These are phyloP conservation scores for Antheraea pernyi DNA, from an alignment of 1,140 invertebrate genomes.

Conservation along the genomic window DNA sequence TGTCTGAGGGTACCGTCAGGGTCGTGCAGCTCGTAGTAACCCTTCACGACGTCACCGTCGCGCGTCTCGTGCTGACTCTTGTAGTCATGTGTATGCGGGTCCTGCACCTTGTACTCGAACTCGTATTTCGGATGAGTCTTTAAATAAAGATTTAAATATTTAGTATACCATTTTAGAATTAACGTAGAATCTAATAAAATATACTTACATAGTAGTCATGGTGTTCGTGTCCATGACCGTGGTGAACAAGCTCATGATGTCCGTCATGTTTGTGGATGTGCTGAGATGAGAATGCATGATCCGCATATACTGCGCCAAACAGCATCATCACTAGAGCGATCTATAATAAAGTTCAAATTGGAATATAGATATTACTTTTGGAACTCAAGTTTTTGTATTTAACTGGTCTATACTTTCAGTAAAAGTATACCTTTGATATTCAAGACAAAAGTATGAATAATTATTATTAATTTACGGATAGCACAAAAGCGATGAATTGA, in stretches of 20 bases:
- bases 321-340: not conserved
- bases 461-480: too few species aligned
- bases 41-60: slow-evolving; percentile 53
- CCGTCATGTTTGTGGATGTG: slow-evolving; percentile 13
- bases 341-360: not conserved
- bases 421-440: too few species aligned
- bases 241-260: slow-evolving; percentile 13
- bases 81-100: slow-evolving; percentile 28
- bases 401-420: too few species aligned
- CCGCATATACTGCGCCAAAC: not conserved
- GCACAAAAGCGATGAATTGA: too few species aligned
- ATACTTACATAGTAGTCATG: slow-evolving; percentile 41
- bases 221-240: slow-evolving; percentile 22
- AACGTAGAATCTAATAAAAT: not conserved
- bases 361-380: not conserved
- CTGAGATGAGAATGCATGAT: slow-evolving; percentile 13
- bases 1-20: slow-evolving; percentile 58
- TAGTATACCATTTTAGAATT: not conserved
- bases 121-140: slow-evolving; percentile 54
- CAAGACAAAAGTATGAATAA: too few species aligned
- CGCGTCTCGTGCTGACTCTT: slow-evolving; percentile 47
- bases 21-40: slow-evolving; percentile 38
- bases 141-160: not conserved
- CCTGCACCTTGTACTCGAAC: slow-evolving; percentile 68
- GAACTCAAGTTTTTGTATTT: not conserved